phyloP scores from a whole-genome alignment of 2,888 invertebrate genomes.

The Campoplex nolae region DNA sequence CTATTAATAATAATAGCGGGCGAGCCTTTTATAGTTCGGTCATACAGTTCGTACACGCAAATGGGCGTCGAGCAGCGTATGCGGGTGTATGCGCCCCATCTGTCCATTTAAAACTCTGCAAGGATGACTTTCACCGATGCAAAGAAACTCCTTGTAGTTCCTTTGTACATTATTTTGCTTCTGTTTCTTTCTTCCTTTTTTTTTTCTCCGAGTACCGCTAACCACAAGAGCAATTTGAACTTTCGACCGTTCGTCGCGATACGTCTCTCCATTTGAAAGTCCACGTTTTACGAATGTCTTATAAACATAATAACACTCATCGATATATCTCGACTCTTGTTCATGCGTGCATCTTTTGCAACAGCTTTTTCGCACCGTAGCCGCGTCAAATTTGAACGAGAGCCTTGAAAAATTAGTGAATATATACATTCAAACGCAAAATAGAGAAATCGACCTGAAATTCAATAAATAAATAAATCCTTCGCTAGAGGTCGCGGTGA shows the following conservation, averaged over 20 bases:
- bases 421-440: neutral
- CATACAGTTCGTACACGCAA: conserved; percentile 23
- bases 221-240: conserved; percentile 71
- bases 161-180: conserved; percentile 47
- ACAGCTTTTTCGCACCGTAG: neutral
- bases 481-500: neutral
- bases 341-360: neutral
- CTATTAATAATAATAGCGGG: conserved; percentile 49
- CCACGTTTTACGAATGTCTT: conserved; percentile 5
- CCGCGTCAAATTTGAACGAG: neutral
- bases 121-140: conserved; percentile 45
- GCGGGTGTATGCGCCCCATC: conserved; percentile 49
- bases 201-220: conserved; percentile 37
- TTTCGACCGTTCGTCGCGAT: conserved; percentile 72
- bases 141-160: conserved; percentile 35
- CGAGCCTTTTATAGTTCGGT: conserved; percentile 42
- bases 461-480: neutral
- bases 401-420: neutral
- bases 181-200: neutral
- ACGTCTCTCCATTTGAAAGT: conserved; percentile 53
- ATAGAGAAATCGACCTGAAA: neutral
- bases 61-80: conserved; percentile 32
- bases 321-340: neutral
- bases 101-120: conserved; percentile 12
- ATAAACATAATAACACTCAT: neutral